Evolutionary conservation across 2,113 vertebrate genomes (phyloP).

Genomic region (Cyanoramphus novaezelandiae): DNA sequence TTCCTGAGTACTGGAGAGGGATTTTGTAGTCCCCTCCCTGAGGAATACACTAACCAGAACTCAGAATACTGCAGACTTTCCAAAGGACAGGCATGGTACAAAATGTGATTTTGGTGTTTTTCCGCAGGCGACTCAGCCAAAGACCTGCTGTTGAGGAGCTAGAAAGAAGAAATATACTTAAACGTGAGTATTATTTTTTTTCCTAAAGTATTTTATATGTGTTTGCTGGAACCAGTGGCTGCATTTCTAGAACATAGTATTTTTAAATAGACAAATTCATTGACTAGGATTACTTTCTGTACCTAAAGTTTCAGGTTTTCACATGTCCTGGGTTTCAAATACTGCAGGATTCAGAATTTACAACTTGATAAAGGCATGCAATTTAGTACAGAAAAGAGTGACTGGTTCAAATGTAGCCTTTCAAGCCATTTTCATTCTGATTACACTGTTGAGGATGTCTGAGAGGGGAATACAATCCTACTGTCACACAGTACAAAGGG

Average conservation of each 20-base stretch:
- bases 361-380: neutral
- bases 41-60: constrained; percentile 2
- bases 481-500: neutral
- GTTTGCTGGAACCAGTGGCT: neutral
- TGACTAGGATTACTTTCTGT: neutral
- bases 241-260: neutral
- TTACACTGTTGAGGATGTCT: neutral
- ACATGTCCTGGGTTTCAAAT: neutral
- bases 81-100: constrained; percentile 85
- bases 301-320: neutral
- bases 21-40: neutral
- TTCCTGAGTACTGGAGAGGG: neutral
- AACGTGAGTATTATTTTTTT: constrained; percentile 84
- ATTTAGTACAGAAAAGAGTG: neutral
- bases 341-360: neutral
- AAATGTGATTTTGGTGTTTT: constrained; percentile 96
- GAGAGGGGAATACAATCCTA: neutral
- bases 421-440: neutral
- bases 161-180: constrained; percentile 96
- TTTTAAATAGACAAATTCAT: neutral
- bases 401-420: neutral
- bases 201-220: neutral
- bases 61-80: constrained; percentile 26
- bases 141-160: constrained; percentile 96
- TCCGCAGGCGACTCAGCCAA: constrained; percentile 98